Base-by-base conservation (phyloP, 2,113 vertebrate genomes). In the Asarcornis scutulata region DNA sequence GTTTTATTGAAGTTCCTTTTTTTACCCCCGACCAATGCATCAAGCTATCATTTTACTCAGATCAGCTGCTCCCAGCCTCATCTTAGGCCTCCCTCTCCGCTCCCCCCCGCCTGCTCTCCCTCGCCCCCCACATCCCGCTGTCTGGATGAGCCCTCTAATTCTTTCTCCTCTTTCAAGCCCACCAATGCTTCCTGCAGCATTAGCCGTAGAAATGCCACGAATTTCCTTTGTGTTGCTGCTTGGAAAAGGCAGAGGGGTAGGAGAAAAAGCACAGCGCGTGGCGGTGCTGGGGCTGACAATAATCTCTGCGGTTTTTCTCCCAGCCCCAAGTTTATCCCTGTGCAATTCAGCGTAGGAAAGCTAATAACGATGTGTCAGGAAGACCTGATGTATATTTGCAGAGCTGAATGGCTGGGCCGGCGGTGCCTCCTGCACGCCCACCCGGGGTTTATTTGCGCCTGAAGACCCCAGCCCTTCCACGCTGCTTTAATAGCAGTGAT, bases 281-380 rank as follows among this genome's bases (percentile, higher is more conserved):
- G 91, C 85, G 58, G 84, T 6, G 73, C 91, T 71, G 6, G 84
- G 91, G 79, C 85, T 93, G 96, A 96, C 40, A 52, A 91, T 95
- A 96, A 97, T 96, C 66, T 36, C 71, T 92, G 95, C 44, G 96
- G 93, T 96, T 97, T 98, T 83, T 91, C 91, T 96, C 80, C 86
- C 86, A 94, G 96, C 91, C 95, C 91, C 82, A 94, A 93, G 96
- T 98, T 97, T 97, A 96, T 97, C 95, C 91, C 92, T 95, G 91
- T 91, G 91, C 96, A 97, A 97, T 96, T 97, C 96, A 96, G 96
- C 82, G 31, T 95, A 97, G 88, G 91, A 97, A 97, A 97, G 87
- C 93, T 97, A 97, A 97, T 96, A 96, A 95, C 12, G 73, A 95
- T 9, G 78, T 97, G 95, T 97, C 95, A 96, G 86, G 83, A 89